Percentiles rank a stretch among this genome's conserved stretches.
Evolutionary conservation across 2,113 vertebrate species (phyloP).

Genomic region (Amblyopsis rosae): DNA sequence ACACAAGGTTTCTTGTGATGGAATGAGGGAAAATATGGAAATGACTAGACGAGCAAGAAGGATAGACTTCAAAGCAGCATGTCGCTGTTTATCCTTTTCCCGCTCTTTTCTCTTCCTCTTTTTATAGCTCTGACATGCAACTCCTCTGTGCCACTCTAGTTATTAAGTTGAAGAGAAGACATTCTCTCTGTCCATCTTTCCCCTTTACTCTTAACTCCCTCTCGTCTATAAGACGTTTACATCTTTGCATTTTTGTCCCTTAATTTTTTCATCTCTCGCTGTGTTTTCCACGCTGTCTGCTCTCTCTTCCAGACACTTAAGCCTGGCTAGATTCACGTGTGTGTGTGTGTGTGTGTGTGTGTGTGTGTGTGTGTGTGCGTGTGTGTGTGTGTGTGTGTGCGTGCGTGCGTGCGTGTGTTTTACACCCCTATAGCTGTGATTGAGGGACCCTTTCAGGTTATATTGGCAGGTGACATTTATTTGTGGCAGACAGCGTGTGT

Average conservation of each 20-base stretch:
- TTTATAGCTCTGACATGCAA: conserved; percentile 5
- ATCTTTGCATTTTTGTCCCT: neutral
- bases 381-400: conserved; percentile 1
- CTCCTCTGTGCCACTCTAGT: conserved; percentile 2
- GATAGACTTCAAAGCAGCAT: conserved; percentile 26
- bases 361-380: neutral
- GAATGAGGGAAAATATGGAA: conserved; percentile 41
- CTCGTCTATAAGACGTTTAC: conserved; percentile 4
- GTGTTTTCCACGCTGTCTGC: conserved; percentile 43
- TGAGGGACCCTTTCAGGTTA: conserved; percentile 21
- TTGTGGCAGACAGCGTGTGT: conserved; percentile 2
- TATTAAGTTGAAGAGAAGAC: neutral
- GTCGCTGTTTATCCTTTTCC: conserved; percentile 1
- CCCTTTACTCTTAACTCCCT: conserved; percentile 3
- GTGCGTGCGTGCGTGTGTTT: neutral
- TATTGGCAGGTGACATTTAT: conserved; percentile 45
- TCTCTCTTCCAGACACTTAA: conserved; percentile 38
- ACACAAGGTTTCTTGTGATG: too few relatives aligned
- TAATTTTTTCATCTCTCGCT: neutral
- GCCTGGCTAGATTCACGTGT: conserved; percentile 38
- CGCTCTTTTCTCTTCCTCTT: conserved; percentile 4
- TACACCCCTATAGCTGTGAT: conserved; percentile 3
- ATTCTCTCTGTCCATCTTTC: conserved; percentile 18
- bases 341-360: conserved; percentile 2
- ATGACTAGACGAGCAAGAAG: neutral